phyloP scores from a whole-genome alignment of 1,140 invertebrate species.

The Drosophila pruinosa region DNA sequence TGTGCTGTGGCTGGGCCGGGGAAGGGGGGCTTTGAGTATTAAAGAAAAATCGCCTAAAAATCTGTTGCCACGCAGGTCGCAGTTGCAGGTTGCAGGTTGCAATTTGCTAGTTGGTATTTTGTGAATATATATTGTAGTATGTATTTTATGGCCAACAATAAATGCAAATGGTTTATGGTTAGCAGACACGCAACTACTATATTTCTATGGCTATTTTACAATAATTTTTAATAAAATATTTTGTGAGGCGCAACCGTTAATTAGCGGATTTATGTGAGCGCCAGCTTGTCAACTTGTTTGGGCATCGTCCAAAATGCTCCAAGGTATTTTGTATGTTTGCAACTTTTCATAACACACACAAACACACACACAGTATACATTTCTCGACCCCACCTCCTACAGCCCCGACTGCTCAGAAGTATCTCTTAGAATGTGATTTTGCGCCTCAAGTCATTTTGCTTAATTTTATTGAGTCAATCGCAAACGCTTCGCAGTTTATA shows the following conservation, averaged over 20 bases:
- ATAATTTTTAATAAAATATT: conserved; percentile 72
- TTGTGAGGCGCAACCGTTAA: conserved; percentile 71
- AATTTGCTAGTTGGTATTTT: conserved; percentile 28
- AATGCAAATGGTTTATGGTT: conserved; percentile 66
- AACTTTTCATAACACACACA: conserved; percentile 44
- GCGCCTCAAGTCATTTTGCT: conserved; percentile 57
- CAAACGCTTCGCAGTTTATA: conserved; percentile 34
- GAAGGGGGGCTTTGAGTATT: too few relatives aligned
- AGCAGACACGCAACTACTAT: conserved; percentile 62
- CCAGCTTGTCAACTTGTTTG: conserved; percentile 75
- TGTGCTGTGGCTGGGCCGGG: conserved; percentile 14
- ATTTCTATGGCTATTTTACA: conserved; percentile 65
- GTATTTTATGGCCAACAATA: conserved; percentile 34
- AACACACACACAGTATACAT: neutral
- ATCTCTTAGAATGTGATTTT: conserved; percentile 27
- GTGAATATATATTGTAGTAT: neutral
- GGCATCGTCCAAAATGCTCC: conserved; percentile 12
- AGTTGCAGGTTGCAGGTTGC: neutral
- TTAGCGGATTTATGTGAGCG: conserved; percentile 73
- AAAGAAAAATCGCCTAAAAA: conserved; percentile 28
- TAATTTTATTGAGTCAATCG: conserved; percentile 73
- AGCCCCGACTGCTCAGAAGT: neutral
- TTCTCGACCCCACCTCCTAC: neutral
- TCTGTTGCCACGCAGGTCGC: conserved; percentile 43
- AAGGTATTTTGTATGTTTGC: conserved; percentile 31